These are phyloP conservation scores for Plagodis pulveraria DNA, from an alignment of 2,888 invertebrate genomes.

Conservation along the genomic window DNA sequence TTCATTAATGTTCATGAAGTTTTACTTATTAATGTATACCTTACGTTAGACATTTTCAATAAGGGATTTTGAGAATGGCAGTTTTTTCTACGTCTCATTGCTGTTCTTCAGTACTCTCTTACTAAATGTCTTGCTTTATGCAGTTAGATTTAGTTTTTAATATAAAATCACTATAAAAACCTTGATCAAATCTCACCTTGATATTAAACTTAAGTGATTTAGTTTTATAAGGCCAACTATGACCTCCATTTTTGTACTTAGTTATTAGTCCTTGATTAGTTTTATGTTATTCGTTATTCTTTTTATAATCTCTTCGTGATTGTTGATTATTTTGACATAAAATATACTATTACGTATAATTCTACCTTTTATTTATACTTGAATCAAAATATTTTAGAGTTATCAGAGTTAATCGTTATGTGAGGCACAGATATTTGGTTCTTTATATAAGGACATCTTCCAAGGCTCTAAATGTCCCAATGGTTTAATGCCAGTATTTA, in stretches of 20 bases:
- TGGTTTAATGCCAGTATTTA: too few relatives aligned
- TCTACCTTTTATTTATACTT: conserved; percentile 3
- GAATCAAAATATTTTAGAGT: neutral
- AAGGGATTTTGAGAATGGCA: too few relatives aligned
- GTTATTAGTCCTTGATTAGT: conserved; percentile 1
- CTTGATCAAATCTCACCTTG: conserved; percentile 1
- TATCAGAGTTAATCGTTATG: too few relatives aligned
- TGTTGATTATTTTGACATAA: conserved; percentile 14
- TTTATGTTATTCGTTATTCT: conserved; percentile 5
- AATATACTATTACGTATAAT: conserved; percentile 14
- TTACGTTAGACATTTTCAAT: too few relatives aligned
- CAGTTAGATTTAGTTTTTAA: neutral
- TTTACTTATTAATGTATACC: too few relatives aligned
- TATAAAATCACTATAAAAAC: neutral
- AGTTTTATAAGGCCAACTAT: conserved; percentile 5
- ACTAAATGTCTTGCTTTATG: too few relatives aligned
- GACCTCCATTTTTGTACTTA: conserved; percentile 20
- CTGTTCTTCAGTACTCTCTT: too few relatives aligned
- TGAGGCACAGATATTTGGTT: too few relatives aligned
- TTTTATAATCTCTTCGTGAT: conserved; percentile 9
- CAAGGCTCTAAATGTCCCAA: too few relatives aligned
- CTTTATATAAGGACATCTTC: too few relatives aligned
- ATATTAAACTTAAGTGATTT: neutral
- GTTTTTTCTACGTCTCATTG: too few relatives aligned
- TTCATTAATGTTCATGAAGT: too few relatives aligned